A percentile compares a stretch with the other conserved stretches of the same genome.
Conservation (phyloP, 1,140 invertebrate species). For the Rhyacophila brunnea region DNA sequence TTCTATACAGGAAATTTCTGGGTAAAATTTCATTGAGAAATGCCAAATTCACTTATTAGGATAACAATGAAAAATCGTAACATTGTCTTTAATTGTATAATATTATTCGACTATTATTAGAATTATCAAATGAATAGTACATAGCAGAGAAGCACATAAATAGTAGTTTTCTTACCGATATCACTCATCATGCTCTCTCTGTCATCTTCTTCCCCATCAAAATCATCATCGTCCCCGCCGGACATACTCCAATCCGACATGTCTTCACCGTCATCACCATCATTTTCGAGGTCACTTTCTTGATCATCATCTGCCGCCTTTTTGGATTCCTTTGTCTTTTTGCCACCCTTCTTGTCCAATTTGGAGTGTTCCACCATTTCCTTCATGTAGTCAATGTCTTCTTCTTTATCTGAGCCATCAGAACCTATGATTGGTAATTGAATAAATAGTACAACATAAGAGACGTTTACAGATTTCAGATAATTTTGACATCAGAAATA, state of each 20-base stretch:
- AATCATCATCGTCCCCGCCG: conserved; percentile 39
- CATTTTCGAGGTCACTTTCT: conserved; percentile 41
- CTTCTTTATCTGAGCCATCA: conserved; percentile 35
- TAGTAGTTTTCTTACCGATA: conserved; percentile 14
- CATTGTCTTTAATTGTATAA: no score
- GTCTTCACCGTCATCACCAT: conserved; percentile 36
- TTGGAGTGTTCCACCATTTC: conserved; percentile 51
- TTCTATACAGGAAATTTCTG: no score
- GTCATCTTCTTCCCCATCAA: conserved; percentile 39
- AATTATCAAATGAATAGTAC: no score
- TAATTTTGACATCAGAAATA: no score
- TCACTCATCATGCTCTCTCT: conserved; percentile 37
- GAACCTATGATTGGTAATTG: conserved; percentile 3
- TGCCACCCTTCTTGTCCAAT: conserved; percentile 26
- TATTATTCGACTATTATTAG: no score
- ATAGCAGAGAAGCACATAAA: background rate
- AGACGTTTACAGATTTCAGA: no score
- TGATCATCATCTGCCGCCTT: conserved; percentile 48
- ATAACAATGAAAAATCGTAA: no score
- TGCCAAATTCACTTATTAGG: no score
- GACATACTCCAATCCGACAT: conserved; percentile 18
- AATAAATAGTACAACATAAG: no score
- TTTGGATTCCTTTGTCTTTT: conserved; percentile 39
- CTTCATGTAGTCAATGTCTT: conserved; percentile 59
- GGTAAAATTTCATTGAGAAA: no score